Conservation (phyloP, 2,113 vertebrate species). For the Cyanoliseus patagonus region DNA sequence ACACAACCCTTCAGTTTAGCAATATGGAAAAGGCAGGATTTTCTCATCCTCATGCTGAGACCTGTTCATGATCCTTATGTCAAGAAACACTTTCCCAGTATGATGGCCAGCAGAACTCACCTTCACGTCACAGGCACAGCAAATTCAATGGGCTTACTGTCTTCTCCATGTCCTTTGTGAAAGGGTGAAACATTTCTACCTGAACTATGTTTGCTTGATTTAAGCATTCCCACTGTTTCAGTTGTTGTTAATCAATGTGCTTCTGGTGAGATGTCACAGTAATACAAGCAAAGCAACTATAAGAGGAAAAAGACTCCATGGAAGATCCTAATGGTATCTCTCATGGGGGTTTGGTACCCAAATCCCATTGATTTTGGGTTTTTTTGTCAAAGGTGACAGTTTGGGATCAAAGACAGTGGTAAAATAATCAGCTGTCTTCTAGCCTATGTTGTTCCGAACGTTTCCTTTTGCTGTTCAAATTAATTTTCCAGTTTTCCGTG, state of each 20-base stretch:
- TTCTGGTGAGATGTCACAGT: background rate
- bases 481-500: background rate
- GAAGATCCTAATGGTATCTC: background rate
- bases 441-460: background rate
- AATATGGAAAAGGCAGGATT: background rate
- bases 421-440: background rate
- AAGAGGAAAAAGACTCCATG: background rate
- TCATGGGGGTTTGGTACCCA: background rate
- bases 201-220: background rate
- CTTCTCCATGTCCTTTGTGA: background rate
- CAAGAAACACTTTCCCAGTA: background rate
- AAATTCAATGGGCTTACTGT: background rate
- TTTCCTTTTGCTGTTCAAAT: background rate
- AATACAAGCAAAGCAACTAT: background rate
- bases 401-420: background rate
- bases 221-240: background rate
- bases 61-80: background rate
- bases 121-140: background rate
- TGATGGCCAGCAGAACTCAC: background rate
- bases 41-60: background rate
- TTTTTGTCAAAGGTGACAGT: background rate
- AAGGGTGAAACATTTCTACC: background rate
- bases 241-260: background rate
- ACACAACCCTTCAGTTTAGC: background rate
- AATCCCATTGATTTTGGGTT: background rate